Base-by-base conservation (phyloP, 2,113 vertebrate species). In the Colossoma macropomum region DNA sequence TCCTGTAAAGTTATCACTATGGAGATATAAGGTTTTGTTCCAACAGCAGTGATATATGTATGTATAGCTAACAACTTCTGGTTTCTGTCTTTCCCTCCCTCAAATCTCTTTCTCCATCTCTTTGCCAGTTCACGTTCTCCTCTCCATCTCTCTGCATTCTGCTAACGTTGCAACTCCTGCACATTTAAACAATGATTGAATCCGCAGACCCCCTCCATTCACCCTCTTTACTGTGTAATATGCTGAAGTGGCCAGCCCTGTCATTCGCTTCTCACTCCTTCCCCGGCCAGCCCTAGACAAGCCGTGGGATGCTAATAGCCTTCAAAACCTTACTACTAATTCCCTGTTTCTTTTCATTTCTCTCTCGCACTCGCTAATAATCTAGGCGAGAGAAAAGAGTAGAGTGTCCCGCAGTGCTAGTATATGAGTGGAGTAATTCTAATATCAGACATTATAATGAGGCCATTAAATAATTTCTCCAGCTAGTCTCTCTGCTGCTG, bases 61-160 rank as follows among this genome's bases (percentile, higher is more conserved):
- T n/a, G n/a, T n/a, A n/a, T n/a, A n/a, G n/a, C n/a, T 45, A 8
- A 8, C 41, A 4, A 45, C 41, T 1, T 45, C 72, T 60, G 75
- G 75, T 86, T 75, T 50, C 78, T 81, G 52, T 50, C 32, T 16
- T 77, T 77, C 68, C 21, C 8, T 38, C 5, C 13, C 38, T 84
- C 30, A 10, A 69, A 60, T 77, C 71, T 75, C 81, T 80, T 63
- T 69, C 70, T 68, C 34, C 73, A 72, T 83, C 83, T 75, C 66
- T 48, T 65, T 84, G 79, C 81, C 73, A 54, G 63, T 84, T 70
- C 87, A 28, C 71, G 27, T 85, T 73, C 81, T 54, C 84, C 88
- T 89, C 84, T 90, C 80, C 81, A 87, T 88, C 79, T 90, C 77
- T 84, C 75, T 66, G 83, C 80, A 81, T 74, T 77, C 87, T 80